Base-by-base conservation (phyloP, 2,113 vertebrate genomes). In the Sigmodon hispidus region DNA sequence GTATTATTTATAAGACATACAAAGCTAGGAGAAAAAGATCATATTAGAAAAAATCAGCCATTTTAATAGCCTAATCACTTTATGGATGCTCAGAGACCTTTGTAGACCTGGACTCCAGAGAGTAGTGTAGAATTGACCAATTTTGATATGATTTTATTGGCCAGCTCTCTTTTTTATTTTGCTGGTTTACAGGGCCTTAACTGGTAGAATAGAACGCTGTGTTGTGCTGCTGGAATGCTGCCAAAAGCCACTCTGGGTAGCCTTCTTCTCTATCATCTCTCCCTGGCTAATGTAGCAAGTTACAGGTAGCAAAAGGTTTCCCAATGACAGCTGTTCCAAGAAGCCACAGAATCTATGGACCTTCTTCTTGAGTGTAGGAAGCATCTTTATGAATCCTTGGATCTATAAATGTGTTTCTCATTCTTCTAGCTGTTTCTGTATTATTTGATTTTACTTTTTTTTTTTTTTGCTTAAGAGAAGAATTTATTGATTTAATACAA, bases 401-500 rank as follows among this genome's bases (percentile, higher is more conserved):
- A 89, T 76, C 69, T 29, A 12, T 70, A 59, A 6, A 57, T 57
- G 34, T 34, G 22, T 57, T 57, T 15, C 34, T 80, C 19, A 22
- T n/a, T 59, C 7, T n/a, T 15, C 19, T 1, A 80, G 50, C 40
- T 72, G 45, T 69, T 94, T 77, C 40, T 65, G 48, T 31, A 63
- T 52, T 0, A 65, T 43, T 96, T 63, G 19, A 85, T 31, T 83
- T 63, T 55, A 59, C 12, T 63, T 77, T 92, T 24, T 55, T n/a
- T 61, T 86, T 77, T 73, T 48, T 36, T 85, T 91, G 70, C n/a
- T 50, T 65, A 91, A 73, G 21, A 75, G 15, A 87, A 86, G 7
- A 81, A 77, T 34, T 75, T 63, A 6, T n/a, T 80, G 36, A 59
- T 55, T 94, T 90, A 96, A 63, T 45, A 21, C 55, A 94, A 92